Base-by-base conservation (phyloP, 2,888 invertebrate species). In the Hirtodrosophila duncani region DNA sequence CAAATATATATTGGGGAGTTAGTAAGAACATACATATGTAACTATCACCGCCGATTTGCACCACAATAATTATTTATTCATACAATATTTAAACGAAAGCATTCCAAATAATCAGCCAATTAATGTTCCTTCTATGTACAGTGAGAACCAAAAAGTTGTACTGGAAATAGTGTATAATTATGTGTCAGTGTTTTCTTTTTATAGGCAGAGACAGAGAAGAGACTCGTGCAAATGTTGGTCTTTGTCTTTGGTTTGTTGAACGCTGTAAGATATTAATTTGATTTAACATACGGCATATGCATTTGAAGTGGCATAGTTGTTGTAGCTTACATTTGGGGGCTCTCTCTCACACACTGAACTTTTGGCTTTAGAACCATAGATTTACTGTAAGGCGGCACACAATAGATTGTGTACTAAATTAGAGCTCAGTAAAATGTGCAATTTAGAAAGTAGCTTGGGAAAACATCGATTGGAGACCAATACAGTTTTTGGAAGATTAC, bases 111-210 rank as follows among this genome's bases (percentile, higher is more conserved):
- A 44, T 23, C 13, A 36, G 60, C 71, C 71, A 70, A 74, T 81
- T 61, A 27, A 14, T 31, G 43, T 13, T 33, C 27, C 31, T 50
- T 38, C 34, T 33, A 16, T 33, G 13, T 20, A 50, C 18, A 63
- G 64, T 63, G 64, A 69, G 64, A 74, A 70, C 83, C 75, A 79
- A 64, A 71, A 67, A 67, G 56, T 56, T 59, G 37, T 71, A n/a
- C n/a, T n/a, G n/a, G n/a, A n/a, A n/a, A n/a, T n/a, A 39, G 44
- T 39, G 63, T 79, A 75, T 79, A 70, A 77, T 80, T 79, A 79
- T 67, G 58, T 82, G 69, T 67, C 45, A 26, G 79, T 66, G 78
- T 82, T 23, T 56, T 49, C 24, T 56, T 57, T 43, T 38, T 51
- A 41, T 45, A 55, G 55, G 20, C 45, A 41, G 53, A 56, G 23